Evolutionary conservation across 2,888 invertebrate genomes (phyloP), one percentile per base, ranked within the genome.

Genomic region (Eremobia ochroleuca): DNA sequence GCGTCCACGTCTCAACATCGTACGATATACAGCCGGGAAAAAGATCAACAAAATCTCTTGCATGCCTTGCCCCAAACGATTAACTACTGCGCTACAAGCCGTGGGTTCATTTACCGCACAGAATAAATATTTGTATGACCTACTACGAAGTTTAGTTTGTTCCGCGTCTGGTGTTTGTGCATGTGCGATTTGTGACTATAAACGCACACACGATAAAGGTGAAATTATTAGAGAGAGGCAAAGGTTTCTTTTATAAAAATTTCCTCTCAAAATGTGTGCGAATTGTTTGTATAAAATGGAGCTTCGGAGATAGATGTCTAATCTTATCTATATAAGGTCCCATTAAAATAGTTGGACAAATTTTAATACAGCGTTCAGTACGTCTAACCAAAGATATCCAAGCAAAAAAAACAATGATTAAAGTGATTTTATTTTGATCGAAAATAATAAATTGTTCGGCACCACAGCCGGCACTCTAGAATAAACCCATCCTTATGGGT

Each of bases 91-190:
- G 34, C 18, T 49, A 18, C 28, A 34, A 25, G 21, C 31, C 9
- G n/a, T 25, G 81, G 71, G 52, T 80, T 77, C 80, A 80, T 25
- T 49, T 71, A 80, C 73, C 72, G 49, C 34, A 61, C 28, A 13
- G 25, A 28, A 72, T 61, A 80, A 77, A 80, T 77, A 77, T 77
- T 77, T 61, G 52, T 2, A 34, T 52, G 40, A 18, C 71, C 77
- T 72, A 80, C 49, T 81, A 34, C 18, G 6, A 15, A 40, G 72
- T 40, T 71, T 43, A 61, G 59, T 43, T 72, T 34, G 40, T 72
- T 81, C 49, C 59, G 34, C 11, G 81, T 72, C 52, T 72, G 34
- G 18, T 52, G 72, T 77, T 71, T 52, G 18, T 31, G 18, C 4
- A 13, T 34, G 40, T 52, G 40, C 43, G 81, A 61, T 52, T 71